phyloP scores from a whole-genome alignment of 2,888 invertebrate genomes.

The Auanema freiburgensis region DNA sequence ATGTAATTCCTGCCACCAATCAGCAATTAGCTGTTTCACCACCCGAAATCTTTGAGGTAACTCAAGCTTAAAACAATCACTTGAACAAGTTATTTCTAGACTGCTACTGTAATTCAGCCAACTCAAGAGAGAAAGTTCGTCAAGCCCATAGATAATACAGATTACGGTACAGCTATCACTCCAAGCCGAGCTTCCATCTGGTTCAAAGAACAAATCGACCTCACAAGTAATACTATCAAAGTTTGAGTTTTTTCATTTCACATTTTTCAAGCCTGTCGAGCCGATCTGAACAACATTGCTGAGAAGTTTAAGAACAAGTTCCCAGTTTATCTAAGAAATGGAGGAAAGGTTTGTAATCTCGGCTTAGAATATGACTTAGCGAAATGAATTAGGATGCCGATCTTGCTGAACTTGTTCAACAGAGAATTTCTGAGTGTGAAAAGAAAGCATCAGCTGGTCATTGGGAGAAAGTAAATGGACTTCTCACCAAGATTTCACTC shows the following conservation, averaged over 20 bases:
- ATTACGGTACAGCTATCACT: background rate
- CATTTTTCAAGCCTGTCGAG: slow-evolving; percentile 1
- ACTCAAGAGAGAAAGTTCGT: too few species aligned
- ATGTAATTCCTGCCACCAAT: background rate
- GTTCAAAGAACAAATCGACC: slow-evolving; percentile 45
- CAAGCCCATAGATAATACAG: too few species aligned
- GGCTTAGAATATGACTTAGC: slow-evolving; percentile 4
- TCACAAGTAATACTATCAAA: slow-evolving; percentile 25
- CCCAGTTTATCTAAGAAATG: slow-evolving; percentile 48
- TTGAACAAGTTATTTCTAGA: too few species aligned
- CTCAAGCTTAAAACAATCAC: background rate
- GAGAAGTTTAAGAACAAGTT: slow-evolving; percentile 57
- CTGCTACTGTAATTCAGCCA: too few species aligned
- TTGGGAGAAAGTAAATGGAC: slow-evolving; percentile 44
- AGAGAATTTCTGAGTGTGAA: slow-evolving; percentile 45
- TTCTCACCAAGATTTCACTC: slow-evolving; percentile 38
- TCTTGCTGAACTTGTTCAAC: slow-evolving; percentile 39
- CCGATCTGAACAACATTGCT: slow-evolving; percentile 43
- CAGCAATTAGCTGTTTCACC: background rate
- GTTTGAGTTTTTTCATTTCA: slow-evolving; percentile 1
- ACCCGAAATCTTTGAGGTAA: background rate
- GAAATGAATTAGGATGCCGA: slow-evolving; percentile 32
- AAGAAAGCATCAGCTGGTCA: slow-evolving; percentile 42
- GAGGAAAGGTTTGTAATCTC: slow-evolving; percentile 30
- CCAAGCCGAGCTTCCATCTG: slow-evolving; percentile 27